phyloP scores from a whole-genome alignment of 1,140 invertebrate genomes.

The Hermetia illucens region DNA sequence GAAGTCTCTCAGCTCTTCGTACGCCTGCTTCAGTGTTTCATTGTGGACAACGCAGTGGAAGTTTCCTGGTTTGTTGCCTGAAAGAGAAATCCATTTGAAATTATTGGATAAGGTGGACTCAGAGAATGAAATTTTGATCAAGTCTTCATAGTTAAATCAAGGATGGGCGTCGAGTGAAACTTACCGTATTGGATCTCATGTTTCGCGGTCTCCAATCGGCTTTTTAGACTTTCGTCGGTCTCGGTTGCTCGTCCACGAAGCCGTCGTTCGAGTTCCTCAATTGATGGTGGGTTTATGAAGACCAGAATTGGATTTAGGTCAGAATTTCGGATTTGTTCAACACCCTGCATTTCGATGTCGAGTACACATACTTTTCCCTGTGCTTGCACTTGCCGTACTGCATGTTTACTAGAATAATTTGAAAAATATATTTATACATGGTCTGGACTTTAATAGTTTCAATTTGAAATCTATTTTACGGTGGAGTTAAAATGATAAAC shows the following conservation, averaged over 20 bases:
- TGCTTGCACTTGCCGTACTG: conserved; percentile 66
- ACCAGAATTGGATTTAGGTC: conserved; percentile 72
- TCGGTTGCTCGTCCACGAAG: conserved; percentile 73
- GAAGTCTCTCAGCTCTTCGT: conserved; percentile 61
- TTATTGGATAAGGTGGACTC: conserved; percentile 3
- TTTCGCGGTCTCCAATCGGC: conserved; percentile 55
- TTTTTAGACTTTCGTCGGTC: conserved; percentile 67
- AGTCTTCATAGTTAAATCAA: not conserved
- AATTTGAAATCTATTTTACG: too few relatives aligned
- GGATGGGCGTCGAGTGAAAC: conserved; percentile 3
- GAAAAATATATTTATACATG: conserved; percentile 5
- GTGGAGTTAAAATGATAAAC: too few relatives aligned
- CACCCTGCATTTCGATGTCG: conserved; percentile 94
- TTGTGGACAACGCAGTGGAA: conserved; percentile 90
- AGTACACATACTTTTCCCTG: conserved; percentile 82
- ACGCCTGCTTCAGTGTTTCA: conserved; percentile 79
- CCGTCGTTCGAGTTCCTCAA: conserved; percentile 65
- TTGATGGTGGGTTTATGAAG: conserved; percentile 86
- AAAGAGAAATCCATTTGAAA: conserved; percentile 14
- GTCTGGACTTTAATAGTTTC: too few relatives aligned
- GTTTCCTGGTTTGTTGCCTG: conserved; percentile 58
- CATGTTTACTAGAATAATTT: conserved; percentile 55
- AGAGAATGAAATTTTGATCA: conserved; percentile 6
- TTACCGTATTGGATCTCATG: conserved; percentile 75
- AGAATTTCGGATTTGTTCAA: conserved; percentile 77